Base-by-base conservation (phyloP, 2,797 vertebrate species). In the Hemitrygon akajei region DNA sequence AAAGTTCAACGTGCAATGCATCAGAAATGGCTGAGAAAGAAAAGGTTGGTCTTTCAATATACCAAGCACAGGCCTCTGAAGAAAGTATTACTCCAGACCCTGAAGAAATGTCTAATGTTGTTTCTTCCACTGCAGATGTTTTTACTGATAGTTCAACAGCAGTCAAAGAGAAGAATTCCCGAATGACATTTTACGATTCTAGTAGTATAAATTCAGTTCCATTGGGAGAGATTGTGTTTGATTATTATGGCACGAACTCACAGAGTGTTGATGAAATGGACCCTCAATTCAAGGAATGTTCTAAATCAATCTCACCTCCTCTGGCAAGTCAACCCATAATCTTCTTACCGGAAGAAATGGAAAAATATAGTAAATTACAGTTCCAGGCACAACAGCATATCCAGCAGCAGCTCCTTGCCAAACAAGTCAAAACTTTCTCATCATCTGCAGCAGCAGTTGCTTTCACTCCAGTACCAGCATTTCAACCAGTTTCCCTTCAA, bases 341-440 rank as follows among this genome's bases (percentile, higher is more conserved):
- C 34, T 99, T 98, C 95, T 98, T 98, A 3, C 97, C 98, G 3
- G 99, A 99, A 94, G 99, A 99, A 96, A 97, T 99, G 95, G 98
- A 98, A 95, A 99, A 99, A 95, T 99, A 99, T 94, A 97, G 98
- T 94, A 95, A 97, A 94, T 97, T 99, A 80, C 99, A 99, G 95
- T 96, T 99, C 94, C 98, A 98, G 96, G 99, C 99, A 27, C 98
- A 98, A 95, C 98, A 99, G 96, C 99, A 99, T 95, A 97, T 99
- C 97, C 98, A 99, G 98, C 98, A 98, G 89, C 98, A 99, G 94
- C 96, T 98, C 94, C 96, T 98, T 94, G 96, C 97, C 69, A 98
- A 96, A 82, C 97, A 97, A n/a, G 96, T 97, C 82, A 98, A 96
- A 95, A 95, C 94, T 94, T 93, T 96, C 93, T 95, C 97, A 47